Percentiles rank a stretch among this genome's conserved stretches.
These are phyloP conservation scores for Bursaphelenchus mucronatus DNA, from an alignment of 1,140 invertebrate genomes.

Conservation along the genomic window DNA sequence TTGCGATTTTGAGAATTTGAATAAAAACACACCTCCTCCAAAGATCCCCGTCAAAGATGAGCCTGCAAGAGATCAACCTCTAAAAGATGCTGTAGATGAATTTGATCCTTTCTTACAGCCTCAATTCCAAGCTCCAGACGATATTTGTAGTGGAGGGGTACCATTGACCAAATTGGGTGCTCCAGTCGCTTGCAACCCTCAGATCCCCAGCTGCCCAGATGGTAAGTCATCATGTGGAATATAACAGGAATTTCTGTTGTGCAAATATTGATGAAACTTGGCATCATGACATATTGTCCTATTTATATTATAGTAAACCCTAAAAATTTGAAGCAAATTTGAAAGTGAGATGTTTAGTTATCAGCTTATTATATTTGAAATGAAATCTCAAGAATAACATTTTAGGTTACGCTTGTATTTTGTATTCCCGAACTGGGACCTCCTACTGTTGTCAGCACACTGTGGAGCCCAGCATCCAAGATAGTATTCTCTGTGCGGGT, in stretches of 20 bases:
- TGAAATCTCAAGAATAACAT: neutral
- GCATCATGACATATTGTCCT: neutral
- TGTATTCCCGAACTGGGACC: slow-evolving; percentile 56
- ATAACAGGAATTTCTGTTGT: no score
- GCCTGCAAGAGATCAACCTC: no score
- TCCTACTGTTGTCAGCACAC: slow-evolving; percentile 57
- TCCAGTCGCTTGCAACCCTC: slow-evolving; percentile 57
- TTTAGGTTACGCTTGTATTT: slow-evolving; percentile 56
- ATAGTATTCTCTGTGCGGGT: slow-evolving; percentile 35
- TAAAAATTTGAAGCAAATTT: neutral
- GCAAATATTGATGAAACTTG: no score
- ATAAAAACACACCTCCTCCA: neutral
- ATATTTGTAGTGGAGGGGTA: slow-evolving; percentile 56
- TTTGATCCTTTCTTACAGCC: slow-evolving; percentile 46
- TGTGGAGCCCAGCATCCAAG: slow-evolving; percentile 24
- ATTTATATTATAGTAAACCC: slow-evolving; percentile 5
- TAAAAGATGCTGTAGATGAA: slow-evolving; percentile 4
- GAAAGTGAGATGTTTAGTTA: no score
- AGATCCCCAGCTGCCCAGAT: slow-evolving; percentile 57
- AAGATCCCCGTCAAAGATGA: slow-evolving; percentile 11
- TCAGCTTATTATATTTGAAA: neutral
- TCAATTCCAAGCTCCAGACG: slow-evolving; percentile 57
- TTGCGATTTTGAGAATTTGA: slow-evolving; percentile 37
- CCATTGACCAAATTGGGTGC: slow-evolving; percentile 57
- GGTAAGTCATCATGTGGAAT: slow-evolving; percentile 31